phyloP scores from a whole-genome alignment of 37 sponge, comb jelly and placozoan species.

The Ephydatia muelleri region DNA sequence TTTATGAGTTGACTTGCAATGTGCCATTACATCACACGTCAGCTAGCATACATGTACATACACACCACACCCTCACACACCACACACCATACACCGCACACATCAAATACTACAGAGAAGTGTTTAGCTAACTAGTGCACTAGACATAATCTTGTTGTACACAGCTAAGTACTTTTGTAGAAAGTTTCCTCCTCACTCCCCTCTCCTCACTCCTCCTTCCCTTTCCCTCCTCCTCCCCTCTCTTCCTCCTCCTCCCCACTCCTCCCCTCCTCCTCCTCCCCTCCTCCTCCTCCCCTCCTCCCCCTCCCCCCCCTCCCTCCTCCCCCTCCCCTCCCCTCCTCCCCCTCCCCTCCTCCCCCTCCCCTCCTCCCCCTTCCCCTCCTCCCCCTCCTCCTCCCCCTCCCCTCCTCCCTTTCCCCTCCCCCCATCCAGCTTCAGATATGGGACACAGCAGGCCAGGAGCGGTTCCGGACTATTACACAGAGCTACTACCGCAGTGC shows the following conservation, averaged over 20 bases:
- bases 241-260: too few relatives aligned
- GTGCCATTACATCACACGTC: too few relatives aligned
- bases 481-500: constrained; percentile 90
- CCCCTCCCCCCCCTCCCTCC: background rate
- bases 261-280: background rate
- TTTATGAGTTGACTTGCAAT: too few relatives aligned
- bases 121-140: too few relatives aligned
- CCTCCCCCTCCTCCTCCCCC: background rate
- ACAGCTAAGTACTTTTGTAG: too few relatives aligned
- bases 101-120: too few relatives aligned
- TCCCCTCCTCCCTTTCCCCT: background rate
- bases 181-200: background rate
- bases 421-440: constrained; percentile 65
- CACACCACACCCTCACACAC: too few relatives aligned
- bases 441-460: constrained; percentile 95
- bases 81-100: too few relatives aligned
- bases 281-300: background rate
- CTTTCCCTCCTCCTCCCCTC: background rate
- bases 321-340: background rate
- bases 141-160: too few relatives aligned
- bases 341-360: constrained; percentile 13
- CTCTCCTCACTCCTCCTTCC: background rate
- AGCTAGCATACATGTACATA: too few relatives aligned
- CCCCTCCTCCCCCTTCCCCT: background rate
- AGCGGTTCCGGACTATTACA: constrained; percentile 88